Base-by-base conservation (phyloP, 2,888 invertebrate species). In the Thera britannica region DNA sequence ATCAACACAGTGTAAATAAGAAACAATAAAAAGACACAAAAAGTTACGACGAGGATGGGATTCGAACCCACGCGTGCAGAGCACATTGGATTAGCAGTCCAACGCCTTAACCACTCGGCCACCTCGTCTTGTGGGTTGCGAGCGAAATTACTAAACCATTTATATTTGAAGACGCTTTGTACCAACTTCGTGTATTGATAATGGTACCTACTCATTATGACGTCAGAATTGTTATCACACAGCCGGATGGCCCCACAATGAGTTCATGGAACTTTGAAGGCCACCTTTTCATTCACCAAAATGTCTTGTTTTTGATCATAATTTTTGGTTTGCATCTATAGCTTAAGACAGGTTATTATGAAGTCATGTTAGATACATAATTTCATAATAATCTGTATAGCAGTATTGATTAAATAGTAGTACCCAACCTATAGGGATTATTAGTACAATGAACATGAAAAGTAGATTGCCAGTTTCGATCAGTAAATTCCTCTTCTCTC, bases 31-130 rank as follows among this genome's bases (percentile, higher is more conserved):
- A 58, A 70, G 9, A 11, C 61, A 68, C 79, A 82, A 84, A 83
- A 85, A 80, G 72, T 74, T 73, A 71, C 95, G 95, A 95, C 95
- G 95, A 96, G 95, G 96, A 96, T 96, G 96, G 96, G 96, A 96
- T 96, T 96, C 96, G 95, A 96, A 96, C 96, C 96, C 96, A 96
- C 96, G 96, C 96, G 96, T 96, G 96, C 96, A 96, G 96, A 96
- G 96, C 96, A 95, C 96, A 96, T 96, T 96, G 96, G 96, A 96
- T 96, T 96, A 96, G 96, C 96, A 96, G 96, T 96, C 96, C 96
- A 96, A 96, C 96, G 96, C 96, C 96, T 96, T 96, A 96, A 96
- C 96, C 96, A 96, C 96, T 96, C 96, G 96, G 96, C 96, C 96
- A 96, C 96, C 96, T 96, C 96, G 96, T 96, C 96, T 80, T 82